A percentile compares a stretch with the other conserved stretches of the same genome.
These are phyloP conservation scores for Aphrophora alni DNA, from an alignment of 2,888 invertebrate genomes.

Conservation along the genomic window DNA sequence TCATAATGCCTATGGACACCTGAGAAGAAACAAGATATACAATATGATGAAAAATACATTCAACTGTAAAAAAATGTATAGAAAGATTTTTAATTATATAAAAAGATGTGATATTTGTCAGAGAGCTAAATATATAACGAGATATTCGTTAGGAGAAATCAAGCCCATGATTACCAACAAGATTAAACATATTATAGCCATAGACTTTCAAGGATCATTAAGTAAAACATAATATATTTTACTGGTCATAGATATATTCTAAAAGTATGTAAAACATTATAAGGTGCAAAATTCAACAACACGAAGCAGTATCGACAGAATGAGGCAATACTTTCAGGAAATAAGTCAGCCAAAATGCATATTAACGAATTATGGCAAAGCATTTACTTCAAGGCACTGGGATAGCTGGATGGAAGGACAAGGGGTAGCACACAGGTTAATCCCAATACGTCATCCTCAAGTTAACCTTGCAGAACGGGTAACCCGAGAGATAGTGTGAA, in stretches of 20 bases:
- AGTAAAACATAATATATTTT: neutral
- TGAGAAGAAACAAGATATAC: too few species aligned
- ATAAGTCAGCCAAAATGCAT: neutral
- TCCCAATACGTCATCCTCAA: neutral
- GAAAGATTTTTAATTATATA: too few species aligned
- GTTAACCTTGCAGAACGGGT: neutral
- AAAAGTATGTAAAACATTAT: neutral
- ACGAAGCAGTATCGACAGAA: too few species aligned
- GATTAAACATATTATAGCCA: neutral
- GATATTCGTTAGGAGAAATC: too few species aligned
- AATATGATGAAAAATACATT: too few species aligned
- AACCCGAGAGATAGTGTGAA: too few species aligned
- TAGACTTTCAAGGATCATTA: neutral
- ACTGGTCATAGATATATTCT: neutral
- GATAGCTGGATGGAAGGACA: neutral
- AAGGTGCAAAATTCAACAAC: neutral
- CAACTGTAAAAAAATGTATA: too few species aligned
- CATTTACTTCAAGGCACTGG: neutral
- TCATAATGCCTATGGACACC: too few species aligned
- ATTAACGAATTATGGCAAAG: neutral
- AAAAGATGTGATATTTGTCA: too few species aligned
- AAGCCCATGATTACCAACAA: too few species aligned
- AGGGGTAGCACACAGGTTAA: neutral
- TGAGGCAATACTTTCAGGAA: too few species aligned
- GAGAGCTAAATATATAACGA: too few species aligned